phyloP scores from a whole-genome alignment of 2,797 vertebrate species.

The Anas acuta region DNA sequence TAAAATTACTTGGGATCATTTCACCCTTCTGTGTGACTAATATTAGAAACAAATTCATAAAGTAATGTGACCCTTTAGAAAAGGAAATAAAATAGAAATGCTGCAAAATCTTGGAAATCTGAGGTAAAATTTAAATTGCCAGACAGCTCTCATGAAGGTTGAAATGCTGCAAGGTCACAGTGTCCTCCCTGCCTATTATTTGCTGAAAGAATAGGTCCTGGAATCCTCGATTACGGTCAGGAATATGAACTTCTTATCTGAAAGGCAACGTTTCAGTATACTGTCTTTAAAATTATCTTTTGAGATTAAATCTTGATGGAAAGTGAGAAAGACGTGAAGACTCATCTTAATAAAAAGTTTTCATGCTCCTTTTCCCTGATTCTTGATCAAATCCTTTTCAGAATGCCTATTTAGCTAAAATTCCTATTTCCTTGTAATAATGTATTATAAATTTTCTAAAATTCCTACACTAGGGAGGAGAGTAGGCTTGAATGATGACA shows the following conservation, averaged over 20 bases:
- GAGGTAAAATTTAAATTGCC: slow-evolving; percentile 21
- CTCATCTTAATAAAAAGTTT: neutral
- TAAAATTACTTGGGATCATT: neutral
- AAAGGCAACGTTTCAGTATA: neutral
- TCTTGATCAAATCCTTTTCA: neutral
- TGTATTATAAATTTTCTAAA: neutral
- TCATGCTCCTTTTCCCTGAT: neutral
- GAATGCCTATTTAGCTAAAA: neutral
- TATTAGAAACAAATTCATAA: neutral
- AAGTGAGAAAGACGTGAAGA: neutral
- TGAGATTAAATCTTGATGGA: neutral
- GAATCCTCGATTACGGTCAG: slow-evolving; percentile 32
- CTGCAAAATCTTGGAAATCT: neutral
- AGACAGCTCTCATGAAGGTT: neutral
- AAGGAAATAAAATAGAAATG: neutral
- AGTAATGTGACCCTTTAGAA: neutral
- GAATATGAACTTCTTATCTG: slow-evolving; percentile 41
- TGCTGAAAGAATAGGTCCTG: slow-evolving; percentile 49
- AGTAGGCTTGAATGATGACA: neutral
- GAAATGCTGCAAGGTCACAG: slow-evolving; percentile 12
- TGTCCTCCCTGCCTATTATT: slow-evolving; percentile 29
- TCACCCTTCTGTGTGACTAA: neutral
- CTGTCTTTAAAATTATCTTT: neutral
- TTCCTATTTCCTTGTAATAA: neutral
- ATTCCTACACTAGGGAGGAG: neutral